phyloP scores from a whole-genome alignment of 2,888 invertebrate species.

The Thysanoteuthis rhombus region DNA sequence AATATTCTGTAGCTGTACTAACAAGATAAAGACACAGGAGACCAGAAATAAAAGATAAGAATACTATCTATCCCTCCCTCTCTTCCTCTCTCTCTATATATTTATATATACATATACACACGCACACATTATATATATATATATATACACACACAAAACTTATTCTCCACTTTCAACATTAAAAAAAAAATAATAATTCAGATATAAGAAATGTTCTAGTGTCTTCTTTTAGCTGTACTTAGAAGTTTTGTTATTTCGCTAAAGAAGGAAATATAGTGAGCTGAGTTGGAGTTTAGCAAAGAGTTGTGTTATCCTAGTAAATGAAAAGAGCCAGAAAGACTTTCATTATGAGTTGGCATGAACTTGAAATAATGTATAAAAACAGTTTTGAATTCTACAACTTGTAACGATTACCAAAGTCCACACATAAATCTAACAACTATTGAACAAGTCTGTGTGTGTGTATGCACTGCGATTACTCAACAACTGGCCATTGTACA shows the following conservation, averaged over 20 bases:
- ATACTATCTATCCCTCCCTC: too few relatives aligned
- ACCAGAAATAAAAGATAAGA: not conserved
- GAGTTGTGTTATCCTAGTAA: not conserved
- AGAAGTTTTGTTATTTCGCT: too few relatives aligned
- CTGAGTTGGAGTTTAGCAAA: not conserved
- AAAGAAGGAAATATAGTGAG: not conserved
- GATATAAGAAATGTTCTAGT: too few relatives aligned
- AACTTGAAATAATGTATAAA: not conserved
- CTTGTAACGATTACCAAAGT: not conserved
- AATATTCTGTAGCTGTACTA: not conserved
- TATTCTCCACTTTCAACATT: too few relatives aligned
- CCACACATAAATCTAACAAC: not conserved
- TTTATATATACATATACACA: not conserved
- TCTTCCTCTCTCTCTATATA: too few relatives aligned
- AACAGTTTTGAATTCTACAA: not conserved
- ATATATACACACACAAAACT: not conserved
- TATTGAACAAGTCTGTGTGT: too few relatives aligned
- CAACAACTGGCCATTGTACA: too few relatives aligned
- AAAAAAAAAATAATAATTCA: too few relatives aligned
- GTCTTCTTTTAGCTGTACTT: too few relatives aligned
- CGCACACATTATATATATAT: not conserved
- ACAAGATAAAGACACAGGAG: not conserved
- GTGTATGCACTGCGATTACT: too few relatives aligned
- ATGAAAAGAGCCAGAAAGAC: not conserved
- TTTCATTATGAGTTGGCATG: not conserved